Conservation (phyloP, 2,888 invertebrate species). For the Toxonevra muliebris region DNA sequence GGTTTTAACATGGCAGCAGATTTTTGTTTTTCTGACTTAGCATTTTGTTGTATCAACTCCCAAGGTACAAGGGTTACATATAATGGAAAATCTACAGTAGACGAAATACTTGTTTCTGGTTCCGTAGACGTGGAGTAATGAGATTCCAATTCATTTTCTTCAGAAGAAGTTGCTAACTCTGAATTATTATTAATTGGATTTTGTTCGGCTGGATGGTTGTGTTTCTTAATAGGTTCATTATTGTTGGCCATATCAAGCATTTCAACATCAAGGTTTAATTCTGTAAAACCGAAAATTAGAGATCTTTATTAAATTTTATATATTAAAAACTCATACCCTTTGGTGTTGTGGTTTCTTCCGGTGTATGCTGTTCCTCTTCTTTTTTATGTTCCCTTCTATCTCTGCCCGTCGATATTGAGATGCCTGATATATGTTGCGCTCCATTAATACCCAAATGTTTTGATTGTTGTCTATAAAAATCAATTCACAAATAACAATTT, state of each 20-base stretch:
- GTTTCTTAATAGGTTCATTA: neutral
- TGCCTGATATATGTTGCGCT: conserved; percentile 53
- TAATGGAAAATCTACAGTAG: conserved; percentile 43
- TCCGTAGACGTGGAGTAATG: conserved; percentile 18
- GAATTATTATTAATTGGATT: conserved; percentile 41
- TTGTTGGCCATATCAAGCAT: conserved; percentile 30
- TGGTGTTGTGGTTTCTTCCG: conserved; percentile 10
- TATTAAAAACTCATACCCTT: neutral
- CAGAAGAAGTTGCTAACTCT: conserved; percentile 51
- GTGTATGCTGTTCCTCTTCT: neutral
- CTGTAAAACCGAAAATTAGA: conserved; percentile 30
- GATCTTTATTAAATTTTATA: too few relatives aligned
- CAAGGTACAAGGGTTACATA: conserved; percentile 53
- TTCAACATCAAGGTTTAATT: conserved; percentile 39
- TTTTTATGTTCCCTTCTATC: conserved; percentile 46
- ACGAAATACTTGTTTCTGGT: conserved; percentile 11
- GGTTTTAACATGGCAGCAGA: conserved; percentile 39
- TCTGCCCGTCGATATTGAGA: conserved; percentile 45
- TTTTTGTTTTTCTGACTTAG: conserved; percentile 52
- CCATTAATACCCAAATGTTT: conserved; percentile 77
- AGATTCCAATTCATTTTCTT: conserved; percentile 39
- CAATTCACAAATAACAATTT: neutral
- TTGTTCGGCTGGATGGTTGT: neutral
- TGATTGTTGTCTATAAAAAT: conserved; percentile 75
- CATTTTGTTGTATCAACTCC: conserved; percentile 57